Base-by-base conservation (phyloP, 2,888 invertebrate genomes). In the Melikaiella ostensackeni region DNA sequence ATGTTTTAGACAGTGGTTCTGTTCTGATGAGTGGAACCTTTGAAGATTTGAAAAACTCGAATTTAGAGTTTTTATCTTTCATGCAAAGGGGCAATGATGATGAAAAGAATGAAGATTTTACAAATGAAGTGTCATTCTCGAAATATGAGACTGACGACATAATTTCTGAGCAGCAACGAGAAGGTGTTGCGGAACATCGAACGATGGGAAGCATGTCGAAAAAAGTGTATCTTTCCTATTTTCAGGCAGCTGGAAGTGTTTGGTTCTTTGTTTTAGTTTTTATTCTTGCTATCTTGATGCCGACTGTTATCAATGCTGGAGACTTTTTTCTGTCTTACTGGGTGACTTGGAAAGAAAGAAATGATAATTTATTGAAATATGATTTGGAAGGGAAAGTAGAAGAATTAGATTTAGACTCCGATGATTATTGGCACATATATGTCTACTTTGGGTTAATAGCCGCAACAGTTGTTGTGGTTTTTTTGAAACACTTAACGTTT, bases 11-110 rank as follows among this genome's bases (percentile, higher is more conserved):
- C 63, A 88, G 38, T 24, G 46, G 66, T 27, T 42, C 92, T 91
- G 92, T 94, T 46, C 93, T 94, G 85, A 93, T 93, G 7, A 93
- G 93, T 86, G 95, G 95, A 57, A 93, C 93, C 0, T 94, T 93
- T 82, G 91, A 92, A 9, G 94, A 94, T 80, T 87, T 94, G 19
- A 89, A 93, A 74, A 91, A 90, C 8, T 93, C 93, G 1, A 94
- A 94, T 21, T 92, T 94, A 91, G 93, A 95, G 84, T 95, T 95
- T 81, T 93, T 94, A 0, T 93, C 94, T 88, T 86, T 94, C 81
- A 85, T 94, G 80, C 90, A 35, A 78, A 38, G 9, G 1, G 8
- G 8, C 5, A 50, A n/a, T 50, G n/a, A 35, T 79, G 50, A 35
- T 77, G 55, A 90, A 70, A 87, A 59, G 8, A 5, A 57, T 38